These are phyloP conservation scores for Meta bourneti DNA, from an alignment of 2,888 invertebrate genomes.

Conservation along the genomic window DNA sequence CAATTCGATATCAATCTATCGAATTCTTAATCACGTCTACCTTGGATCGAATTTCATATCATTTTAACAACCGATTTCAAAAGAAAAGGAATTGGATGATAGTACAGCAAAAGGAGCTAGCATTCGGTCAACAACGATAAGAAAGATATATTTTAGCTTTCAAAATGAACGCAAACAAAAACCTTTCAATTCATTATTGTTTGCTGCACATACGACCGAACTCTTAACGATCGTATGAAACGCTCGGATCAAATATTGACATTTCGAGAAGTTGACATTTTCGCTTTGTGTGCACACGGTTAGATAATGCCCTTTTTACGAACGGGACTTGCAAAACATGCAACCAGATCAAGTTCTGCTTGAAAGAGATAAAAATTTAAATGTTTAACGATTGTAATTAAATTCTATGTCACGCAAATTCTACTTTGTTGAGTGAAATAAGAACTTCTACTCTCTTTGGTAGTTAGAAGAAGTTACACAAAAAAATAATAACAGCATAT, in stretches of 20 bases:
- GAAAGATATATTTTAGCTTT: neutral
- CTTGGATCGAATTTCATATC: too few species aligned
- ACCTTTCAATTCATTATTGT: neutral
- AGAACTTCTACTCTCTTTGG: too few species aligned
- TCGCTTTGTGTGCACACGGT: neutral
- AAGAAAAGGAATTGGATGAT: neutral
- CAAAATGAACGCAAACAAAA: neutral
- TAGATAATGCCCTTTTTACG: neutral
- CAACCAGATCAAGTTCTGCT: too few species aligned
- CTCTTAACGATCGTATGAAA: neutral
- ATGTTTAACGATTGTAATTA: too few species aligned
- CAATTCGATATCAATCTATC: too few species aligned
- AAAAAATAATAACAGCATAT: too few species aligned
- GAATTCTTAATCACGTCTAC: too few species aligned
- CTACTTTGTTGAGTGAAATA: too few species aligned
- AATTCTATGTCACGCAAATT: too few species aligned
- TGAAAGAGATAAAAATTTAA: too few species aligned
- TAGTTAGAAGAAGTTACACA: too few species aligned
- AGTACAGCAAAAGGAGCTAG: neutral
- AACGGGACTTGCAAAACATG: too few species aligned
- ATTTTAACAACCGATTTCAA: neutral
- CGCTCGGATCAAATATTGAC: neutral
- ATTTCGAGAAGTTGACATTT: neutral
- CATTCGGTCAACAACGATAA: neutral
- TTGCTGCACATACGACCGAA: neutral